phyloP scores from a whole-genome alignment of 2,797 vertebrate genomes.

The Girardinus metallicus region DNA sequence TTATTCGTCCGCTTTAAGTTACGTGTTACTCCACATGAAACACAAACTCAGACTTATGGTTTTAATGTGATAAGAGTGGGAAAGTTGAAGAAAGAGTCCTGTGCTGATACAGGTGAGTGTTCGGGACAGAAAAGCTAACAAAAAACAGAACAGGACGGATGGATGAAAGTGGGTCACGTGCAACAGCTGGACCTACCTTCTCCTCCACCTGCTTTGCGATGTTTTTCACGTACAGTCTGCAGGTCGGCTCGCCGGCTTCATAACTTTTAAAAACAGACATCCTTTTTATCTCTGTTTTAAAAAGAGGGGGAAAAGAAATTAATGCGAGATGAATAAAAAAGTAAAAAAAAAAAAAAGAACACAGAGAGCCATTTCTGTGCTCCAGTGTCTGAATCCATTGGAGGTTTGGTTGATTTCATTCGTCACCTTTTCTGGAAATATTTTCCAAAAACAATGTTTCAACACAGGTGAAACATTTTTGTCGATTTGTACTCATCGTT shows the following conservation, averaged over 20 bases:
- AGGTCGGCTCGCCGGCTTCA: slow-evolving; percentile 95
- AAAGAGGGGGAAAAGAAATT: slow-evolving; percentile 23
- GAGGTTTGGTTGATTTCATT: background rate
- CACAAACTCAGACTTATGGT: background rate
- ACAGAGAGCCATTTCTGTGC: slow-evolving; percentile 4
- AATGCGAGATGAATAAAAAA: slow-evolving; percentile 38
- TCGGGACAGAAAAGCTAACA: background rate
- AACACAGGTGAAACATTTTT: background rate
- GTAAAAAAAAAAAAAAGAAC: slow-evolving; percentile 48
- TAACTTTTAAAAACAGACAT: slow-evolving; percentile 96
- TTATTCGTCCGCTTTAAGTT: background rate
- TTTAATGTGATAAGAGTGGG: background rate
- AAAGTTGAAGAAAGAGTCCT: background rate
- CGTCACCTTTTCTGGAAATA: background rate
- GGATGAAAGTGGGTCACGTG: background rate
- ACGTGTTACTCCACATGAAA: background rate
- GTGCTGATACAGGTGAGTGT: background rate
- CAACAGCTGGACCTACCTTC: slow-evolving; percentile 82
- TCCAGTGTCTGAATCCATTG: background rate
- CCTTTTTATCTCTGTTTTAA: slow-evolving; percentile 90
- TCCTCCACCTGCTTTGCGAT: slow-evolving; percentile 95
- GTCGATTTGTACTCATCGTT: background rate
- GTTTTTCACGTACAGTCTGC: slow-evolving; percentile 98
- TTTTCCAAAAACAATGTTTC: background rate
- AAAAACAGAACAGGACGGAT: background rate